Conservation (phyloP, 2,888 invertebrate genomes). For the Chaetoderma sp. region DNA sequence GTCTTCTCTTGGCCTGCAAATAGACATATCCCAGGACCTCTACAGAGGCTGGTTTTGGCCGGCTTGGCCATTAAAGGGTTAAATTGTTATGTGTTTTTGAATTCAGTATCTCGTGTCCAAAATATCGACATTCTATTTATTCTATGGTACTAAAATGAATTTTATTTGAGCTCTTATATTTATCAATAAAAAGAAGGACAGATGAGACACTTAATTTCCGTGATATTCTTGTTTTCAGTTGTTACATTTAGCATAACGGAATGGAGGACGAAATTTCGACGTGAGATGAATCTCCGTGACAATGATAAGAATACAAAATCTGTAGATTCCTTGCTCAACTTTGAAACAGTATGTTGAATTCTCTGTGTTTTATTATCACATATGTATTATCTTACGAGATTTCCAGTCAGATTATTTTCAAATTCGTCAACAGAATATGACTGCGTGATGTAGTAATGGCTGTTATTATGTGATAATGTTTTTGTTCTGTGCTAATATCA, state of each 20-base stretch:
- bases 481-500: neutral
- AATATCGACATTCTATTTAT: no score
- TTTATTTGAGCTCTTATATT: no score
- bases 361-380: no score
- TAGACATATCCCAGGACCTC: no score
- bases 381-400: neutral
- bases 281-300: slow-evolving; percentile 93
- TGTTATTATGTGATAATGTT: neutral
- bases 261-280: slow-evolving; percentile 95
- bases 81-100: no score
- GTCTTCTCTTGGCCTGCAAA: no score
- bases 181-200: no score
- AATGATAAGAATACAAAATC: slow-evolving; percentile 92
- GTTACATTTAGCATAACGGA: slow-evolving; percentile 92
- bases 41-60: no score
- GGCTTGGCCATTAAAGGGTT: no score
- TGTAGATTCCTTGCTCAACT: slow-evolving; percentile 96
- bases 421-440: neutral
- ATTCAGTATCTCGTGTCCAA: no score
- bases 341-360: slow-evolving; percentile 91
- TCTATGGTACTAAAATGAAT: no score
- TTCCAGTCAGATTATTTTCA: neutral
- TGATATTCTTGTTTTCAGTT: slow-evolving; percentile 73
- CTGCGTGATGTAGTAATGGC: neutral
- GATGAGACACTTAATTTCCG: no score